A percentile compares a stretch with the other conserved stretches of the same genome.
phyloP scores from a whole-genome alignment of 2,888 invertebrate species.

The Didymodactylos carnosus region DNA sequence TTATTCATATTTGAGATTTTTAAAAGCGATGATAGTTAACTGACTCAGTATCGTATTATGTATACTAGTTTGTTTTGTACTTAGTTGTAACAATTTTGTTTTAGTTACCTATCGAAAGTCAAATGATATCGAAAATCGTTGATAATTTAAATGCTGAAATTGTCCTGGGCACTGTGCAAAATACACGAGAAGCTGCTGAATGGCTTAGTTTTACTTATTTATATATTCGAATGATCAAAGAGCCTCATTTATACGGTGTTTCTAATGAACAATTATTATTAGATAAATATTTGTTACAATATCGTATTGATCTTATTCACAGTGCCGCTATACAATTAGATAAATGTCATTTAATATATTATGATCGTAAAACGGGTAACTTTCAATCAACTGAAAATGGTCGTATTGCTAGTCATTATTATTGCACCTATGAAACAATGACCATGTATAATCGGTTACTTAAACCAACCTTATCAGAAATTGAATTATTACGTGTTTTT shows the following conservation, averaged over 20 bases:
- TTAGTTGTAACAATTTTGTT: constrained; percentile 10
- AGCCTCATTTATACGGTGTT: constrained; percentile 74
- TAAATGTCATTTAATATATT: constrained; percentile 77
- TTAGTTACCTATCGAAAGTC: constrained; percentile 76
- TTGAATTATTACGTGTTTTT: constrained; percentile 87
- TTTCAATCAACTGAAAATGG: constrained; percentile 78
- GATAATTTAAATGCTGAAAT: constrained; percentile 96
- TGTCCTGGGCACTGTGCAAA: constrained; percentile 78
- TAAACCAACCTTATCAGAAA: constrained; percentile 86
- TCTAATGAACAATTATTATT: constrained; percentile 40
- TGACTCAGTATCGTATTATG: no score
- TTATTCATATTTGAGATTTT: no score
- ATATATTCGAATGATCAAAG: constrained; percentile 76
- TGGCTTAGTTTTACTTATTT: constrained; percentile 81
- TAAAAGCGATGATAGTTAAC: no score
- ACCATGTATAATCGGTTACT: constrained; percentile 81
- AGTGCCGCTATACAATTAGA: constrained; percentile 76
- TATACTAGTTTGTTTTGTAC: not conserved
- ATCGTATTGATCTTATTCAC: constrained; percentile 79
- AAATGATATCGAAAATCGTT: constrained; percentile 69
- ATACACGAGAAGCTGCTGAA: constrained; percentile 66
- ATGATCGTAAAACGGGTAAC: constrained; percentile 53
- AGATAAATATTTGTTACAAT: constrained; percentile 64
- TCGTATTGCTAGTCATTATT: constrained; percentile 90
- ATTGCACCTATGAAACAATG: constrained; percentile 90